Conservation (phyloP, 2,797 vertebrate species). For the Hoplostethus mediterraneus region DNA sequence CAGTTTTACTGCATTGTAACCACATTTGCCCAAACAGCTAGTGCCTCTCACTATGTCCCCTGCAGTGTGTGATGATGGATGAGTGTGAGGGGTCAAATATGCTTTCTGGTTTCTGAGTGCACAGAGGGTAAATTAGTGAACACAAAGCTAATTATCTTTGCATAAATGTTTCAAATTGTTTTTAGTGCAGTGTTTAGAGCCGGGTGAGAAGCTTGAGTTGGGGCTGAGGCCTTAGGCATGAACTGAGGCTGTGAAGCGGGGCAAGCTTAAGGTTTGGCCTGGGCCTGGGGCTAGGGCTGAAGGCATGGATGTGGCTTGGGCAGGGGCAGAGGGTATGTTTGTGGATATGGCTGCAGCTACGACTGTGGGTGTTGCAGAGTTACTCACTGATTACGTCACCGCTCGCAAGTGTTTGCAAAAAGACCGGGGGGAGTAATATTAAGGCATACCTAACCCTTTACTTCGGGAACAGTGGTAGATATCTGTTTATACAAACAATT, state of each 20-base stretch:
- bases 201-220: background rate
- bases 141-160: slow-evolving; percentile 40
- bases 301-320: too few relatives aligned
- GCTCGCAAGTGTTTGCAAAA: too few relatives aligned
- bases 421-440: too few relatives aligned
- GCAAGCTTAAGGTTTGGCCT: background rate
- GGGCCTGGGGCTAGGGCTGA: too few relatives aligned
- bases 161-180: slow-evolving; percentile 7
- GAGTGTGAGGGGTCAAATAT: slow-evolving; percentile 44
- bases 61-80: slow-evolving; percentile 68
- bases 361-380: too few relatives aligned
- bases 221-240: background rate
- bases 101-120: background rate
- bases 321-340: too few relatives aligned
- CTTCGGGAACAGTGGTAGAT: too few relatives aligned
- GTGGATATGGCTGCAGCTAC: too few relatives aligned
- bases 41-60: slow-evolving; percentile 59
- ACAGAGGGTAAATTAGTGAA: slow-evolving; percentile 7
- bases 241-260: background rate
- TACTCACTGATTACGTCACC: too few relatives aligned
- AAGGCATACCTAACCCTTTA: too few relatives aligned
- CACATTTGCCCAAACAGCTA: slow-evolving; percentile 52
- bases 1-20: slow-evolving; percentile 64
- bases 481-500: too few relatives aligned
- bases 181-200: background rate